Conservation (phyloP, 1,140 invertebrate genomes). For the Acyrthosiphon pisum region DNA sequence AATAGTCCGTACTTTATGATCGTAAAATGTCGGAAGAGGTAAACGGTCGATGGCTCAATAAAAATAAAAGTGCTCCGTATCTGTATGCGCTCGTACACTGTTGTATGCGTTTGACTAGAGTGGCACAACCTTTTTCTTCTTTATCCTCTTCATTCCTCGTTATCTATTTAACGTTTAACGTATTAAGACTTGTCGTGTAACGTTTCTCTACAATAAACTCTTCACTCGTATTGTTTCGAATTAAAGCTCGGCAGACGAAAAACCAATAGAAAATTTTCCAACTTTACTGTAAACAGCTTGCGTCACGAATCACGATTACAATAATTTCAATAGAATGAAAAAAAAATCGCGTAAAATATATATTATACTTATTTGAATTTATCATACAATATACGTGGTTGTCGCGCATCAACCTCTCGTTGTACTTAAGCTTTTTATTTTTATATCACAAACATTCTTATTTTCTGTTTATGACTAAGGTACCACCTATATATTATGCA, state of each 20-base stretch:
- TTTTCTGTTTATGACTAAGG: background rate
- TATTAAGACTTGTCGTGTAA: background rate
- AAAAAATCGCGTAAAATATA: background rate
- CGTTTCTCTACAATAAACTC: background rate
- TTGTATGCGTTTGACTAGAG: background rate
- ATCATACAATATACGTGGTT: background rate
- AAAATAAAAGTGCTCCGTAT: background rate
- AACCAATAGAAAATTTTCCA: background rate
- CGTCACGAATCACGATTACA: background rate
- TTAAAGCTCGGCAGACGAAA: too few species aligned
- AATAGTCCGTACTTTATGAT: background rate
- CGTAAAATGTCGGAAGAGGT: slow-evolving; percentile 25
- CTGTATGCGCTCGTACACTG: background rate
- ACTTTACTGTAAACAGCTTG: background rate
- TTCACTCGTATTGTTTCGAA: background rate
- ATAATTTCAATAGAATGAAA: background rate
- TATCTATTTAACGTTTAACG: background rate
- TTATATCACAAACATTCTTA: slow-evolving; percentile 1
- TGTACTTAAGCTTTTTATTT: slow-evolving; percentile 7
- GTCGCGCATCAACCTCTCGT: background rate
- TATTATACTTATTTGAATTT: background rate
- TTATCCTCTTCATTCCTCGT: background rate
- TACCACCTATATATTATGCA: background rate
- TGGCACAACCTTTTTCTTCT: slow-evolving; percentile 11
- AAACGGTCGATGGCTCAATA: slow-evolving; percentile 26